Conservation (phyloP, 1,140 invertebrate genomes). For the Batillaria attramentaria region DNA sequence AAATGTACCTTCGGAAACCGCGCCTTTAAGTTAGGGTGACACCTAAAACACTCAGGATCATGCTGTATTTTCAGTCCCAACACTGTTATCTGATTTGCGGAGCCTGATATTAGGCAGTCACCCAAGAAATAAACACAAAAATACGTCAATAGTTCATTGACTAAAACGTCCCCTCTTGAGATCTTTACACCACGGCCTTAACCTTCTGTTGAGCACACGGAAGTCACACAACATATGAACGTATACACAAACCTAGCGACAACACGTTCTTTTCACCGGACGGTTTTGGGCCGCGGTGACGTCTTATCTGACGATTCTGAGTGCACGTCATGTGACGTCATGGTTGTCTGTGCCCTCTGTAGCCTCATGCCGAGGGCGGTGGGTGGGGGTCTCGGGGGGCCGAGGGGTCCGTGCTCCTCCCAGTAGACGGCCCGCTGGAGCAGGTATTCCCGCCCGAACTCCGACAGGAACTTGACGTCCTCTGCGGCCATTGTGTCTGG, state of each 20-base stretch:
- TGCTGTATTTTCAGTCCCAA: too few relatives aligned
- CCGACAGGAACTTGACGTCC: constrained; percentile 19
- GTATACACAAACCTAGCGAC: background rate
- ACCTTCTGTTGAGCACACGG: too few relatives aligned
- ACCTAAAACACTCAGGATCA: too few relatives aligned
- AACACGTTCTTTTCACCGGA: background rate
- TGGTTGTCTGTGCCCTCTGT: background rate
- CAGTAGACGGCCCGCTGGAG: background rate
- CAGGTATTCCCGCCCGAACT: constrained; percentile 17
- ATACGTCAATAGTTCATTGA: background rate
- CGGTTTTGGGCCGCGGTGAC: constrained; percentile 20
- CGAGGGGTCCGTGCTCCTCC: constrained; percentile 7
- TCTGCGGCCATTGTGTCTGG: constrained; percentile 3
- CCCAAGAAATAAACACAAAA: background rate
- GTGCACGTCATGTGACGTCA: background rate
- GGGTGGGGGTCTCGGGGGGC: constrained; percentile 8
- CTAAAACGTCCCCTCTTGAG: background rate
- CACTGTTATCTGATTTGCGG: too few relatives aligned
- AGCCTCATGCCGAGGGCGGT: constrained; percentile 17
- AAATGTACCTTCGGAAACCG: too few relatives aligned
- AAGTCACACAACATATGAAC: background rate
- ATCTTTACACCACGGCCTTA: background rate
- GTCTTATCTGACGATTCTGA: too few relatives aligned
- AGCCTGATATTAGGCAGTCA: too few relatives aligned
- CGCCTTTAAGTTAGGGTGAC: too few relatives aligned